Percentiles rank a stretch among this genome's conserved stretches.
Evolutionary conservation across 2,113 vertebrate genomes (phyloP).

Genomic region (Chamaetylas fuelleborni): DNA sequence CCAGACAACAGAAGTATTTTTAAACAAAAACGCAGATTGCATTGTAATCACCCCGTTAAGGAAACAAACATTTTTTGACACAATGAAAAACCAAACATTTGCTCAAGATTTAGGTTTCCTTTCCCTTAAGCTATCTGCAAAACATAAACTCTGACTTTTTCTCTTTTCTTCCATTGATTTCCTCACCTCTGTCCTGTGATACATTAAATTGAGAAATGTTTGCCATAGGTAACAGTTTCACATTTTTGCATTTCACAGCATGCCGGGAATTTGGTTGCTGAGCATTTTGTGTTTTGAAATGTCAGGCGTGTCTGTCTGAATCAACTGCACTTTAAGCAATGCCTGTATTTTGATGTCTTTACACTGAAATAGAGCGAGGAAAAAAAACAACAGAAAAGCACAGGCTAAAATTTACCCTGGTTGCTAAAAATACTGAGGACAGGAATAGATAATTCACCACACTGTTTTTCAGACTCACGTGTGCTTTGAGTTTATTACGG

Average conservation of each 20-base stretch:
- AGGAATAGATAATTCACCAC: conserved; percentile 19
- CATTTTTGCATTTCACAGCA: background rate
- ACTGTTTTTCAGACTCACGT: background rate
- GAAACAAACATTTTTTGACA: background rate
- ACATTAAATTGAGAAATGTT: background rate
- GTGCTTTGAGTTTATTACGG: conserved; percentile 14
- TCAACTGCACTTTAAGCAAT: background rate
- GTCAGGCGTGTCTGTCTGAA: background rate
- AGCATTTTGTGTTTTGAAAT: conserved; percentile 24
- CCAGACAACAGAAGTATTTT: conserved; percentile 26
- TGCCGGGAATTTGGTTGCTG: background rate
- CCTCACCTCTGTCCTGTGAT: background rate
- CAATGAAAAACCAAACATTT: background rate
- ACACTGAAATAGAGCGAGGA: accelerated
- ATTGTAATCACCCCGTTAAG: conserved; percentile 8
- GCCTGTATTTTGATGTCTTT: background rate
- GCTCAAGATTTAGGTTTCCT: background rate
- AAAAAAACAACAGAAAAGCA: background rate
- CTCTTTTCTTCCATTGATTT: background rate
- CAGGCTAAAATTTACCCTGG: background rate
- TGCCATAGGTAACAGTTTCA: background rate
- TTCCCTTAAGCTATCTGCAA: background rate
- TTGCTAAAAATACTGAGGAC: conserved; percentile 28
- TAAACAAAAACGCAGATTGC: conserved; percentile 15
- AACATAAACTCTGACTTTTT: background rate